These are phyloP conservation scores for Scartelaos histophorus DNA, from an alignment of 2,113 vertebrate genomes.

Conservation along the genomic window DNA sequence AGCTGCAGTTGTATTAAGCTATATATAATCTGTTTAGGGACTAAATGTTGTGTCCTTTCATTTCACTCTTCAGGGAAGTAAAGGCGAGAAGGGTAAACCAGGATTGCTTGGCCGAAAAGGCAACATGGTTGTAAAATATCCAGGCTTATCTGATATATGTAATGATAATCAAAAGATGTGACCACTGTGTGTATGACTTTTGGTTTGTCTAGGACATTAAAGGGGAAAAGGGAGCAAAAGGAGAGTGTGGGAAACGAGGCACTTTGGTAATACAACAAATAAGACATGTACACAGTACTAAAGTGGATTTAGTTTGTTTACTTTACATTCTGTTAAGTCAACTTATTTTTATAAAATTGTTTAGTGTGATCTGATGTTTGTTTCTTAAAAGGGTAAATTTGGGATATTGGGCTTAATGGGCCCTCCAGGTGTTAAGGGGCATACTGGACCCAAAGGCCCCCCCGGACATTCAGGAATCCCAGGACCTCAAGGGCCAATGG, in stretches of 20 bases:
- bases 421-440: slow-evolving; percentile 64
- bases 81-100: slow-evolving; percentile 53
- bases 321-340: not conserved
- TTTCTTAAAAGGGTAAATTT: slow-evolving; percentile 48
- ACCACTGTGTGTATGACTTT: slow-evolving; percentile 10
- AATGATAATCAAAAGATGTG: not conserved
- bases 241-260: slow-evolving; percentile 56
- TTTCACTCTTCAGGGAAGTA: slow-evolving; percentile 60
- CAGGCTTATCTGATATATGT: not conserved
- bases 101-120: slow-evolving; percentile 60
- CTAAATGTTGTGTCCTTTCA: slow-evolving; percentile 14
- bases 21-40: not conserved
- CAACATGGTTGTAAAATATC: slow-evolving; percentile 50
- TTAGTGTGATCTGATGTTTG: not conserved
- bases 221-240: slow-evolving; percentile 63
- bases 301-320: not conserved
- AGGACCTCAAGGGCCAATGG: slow-evolving; percentile 69
- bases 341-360: not conserved
- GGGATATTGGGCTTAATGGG: slow-evolving; percentile 64
- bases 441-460: slow-evolving; percentile 57
- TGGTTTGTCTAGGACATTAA: slow-evolving; percentile 57
- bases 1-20: not conserved
- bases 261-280: slow-evolving; percentile 44
- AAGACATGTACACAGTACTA: not conserved
- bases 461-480: slow-evolving; percentile 59